Conservation (phyloP, 1,140 invertebrate species). For the Tetramorium simillimum region DNA sequence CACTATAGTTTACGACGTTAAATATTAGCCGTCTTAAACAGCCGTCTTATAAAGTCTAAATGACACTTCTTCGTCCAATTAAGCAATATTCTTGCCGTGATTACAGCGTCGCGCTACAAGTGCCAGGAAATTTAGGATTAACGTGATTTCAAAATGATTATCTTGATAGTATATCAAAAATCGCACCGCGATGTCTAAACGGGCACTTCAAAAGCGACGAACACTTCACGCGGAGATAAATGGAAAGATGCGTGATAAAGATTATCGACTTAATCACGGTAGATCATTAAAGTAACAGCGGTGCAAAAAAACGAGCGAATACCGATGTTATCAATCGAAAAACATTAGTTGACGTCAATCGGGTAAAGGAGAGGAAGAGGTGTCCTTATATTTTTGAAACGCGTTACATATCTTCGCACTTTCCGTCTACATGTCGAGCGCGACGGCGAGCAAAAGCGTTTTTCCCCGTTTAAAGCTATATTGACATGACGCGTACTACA, state of each 20-base stretch:
- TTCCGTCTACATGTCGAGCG: not conserved
- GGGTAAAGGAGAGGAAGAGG: not conserved
- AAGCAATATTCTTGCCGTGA: not conserved
- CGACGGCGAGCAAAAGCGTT: not conserved
- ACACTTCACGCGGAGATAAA: not conserved
- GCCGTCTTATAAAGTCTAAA: not conserved
- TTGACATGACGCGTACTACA: not conserved
- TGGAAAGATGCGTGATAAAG: constrained; percentile 14
- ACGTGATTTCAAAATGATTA: not conserved
- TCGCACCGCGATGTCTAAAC: not conserved
- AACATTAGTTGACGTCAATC: constrained; percentile 51
- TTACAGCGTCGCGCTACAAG: not conserved
- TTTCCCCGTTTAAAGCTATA: not conserved
- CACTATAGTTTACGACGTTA: not conserved
- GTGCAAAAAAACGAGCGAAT: not conserved
- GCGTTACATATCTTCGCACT: not conserved
- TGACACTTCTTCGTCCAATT: not conserved
- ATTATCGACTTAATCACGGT: constrained; percentile 42
- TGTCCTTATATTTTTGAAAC: constrained; percentile 46
- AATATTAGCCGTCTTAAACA: not conserved
- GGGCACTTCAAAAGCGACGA: not conserved
- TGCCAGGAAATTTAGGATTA: not conserved
- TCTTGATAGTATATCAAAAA: not conserved
- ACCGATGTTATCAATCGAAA: constrained; percentile 22
- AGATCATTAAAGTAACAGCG: not conserved